phyloP scores from a whole-genome alignment of 2,888 invertebrate species.

The Acleris holmiana region DNA sequence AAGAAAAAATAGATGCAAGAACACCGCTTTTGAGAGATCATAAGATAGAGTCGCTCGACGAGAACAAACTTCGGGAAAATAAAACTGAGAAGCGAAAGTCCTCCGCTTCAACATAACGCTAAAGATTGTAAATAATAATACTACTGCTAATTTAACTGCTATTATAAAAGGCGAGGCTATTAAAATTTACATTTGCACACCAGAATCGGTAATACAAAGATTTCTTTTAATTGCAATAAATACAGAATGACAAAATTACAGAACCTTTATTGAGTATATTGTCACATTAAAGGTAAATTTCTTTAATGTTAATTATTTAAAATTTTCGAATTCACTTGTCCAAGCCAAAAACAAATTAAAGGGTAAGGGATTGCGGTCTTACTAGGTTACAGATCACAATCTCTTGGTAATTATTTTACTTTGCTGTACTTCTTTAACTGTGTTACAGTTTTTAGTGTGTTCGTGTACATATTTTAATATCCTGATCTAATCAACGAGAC shows the following conservation, averaged over 20 bases:
- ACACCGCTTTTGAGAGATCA: slow-evolving; percentile 75
- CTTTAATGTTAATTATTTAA: no score
- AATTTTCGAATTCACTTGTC: no score
- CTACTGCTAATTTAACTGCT: slow-evolving; percentile 41
- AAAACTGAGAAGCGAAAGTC: slow-evolving; percentile 79
- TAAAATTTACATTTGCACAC: slow-evolving; percentile 9
- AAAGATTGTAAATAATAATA: slow-evolving; percentile 38
- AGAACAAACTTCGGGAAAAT: slow-evolving; percentile 73
- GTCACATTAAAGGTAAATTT: no score
- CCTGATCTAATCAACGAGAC: slow-evolving; percentile 50
- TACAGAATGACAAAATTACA: neutral
- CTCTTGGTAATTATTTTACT: neutral
- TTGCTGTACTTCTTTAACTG: neutral
- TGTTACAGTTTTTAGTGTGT: neutral
- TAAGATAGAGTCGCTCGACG: slow-evolving; percentile 78
- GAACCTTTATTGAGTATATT: no score
- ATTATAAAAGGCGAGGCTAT: slow-evolving; percentile 26
- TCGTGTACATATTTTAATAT: slow-evolving; percentile 11
- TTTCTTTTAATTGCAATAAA: neutral
- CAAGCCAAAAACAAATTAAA: no score
- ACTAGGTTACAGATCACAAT: no score
- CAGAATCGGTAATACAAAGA: neutral
- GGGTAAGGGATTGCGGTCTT: no score
- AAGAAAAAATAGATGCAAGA: slow-evolving; percentile 74
- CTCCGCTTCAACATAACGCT: slow-evolving; percentile 75